phyloP scores from a whole-genome alignment of 2,113 vertebrate genomes.

The Formicarius rufipectus region DNA sequence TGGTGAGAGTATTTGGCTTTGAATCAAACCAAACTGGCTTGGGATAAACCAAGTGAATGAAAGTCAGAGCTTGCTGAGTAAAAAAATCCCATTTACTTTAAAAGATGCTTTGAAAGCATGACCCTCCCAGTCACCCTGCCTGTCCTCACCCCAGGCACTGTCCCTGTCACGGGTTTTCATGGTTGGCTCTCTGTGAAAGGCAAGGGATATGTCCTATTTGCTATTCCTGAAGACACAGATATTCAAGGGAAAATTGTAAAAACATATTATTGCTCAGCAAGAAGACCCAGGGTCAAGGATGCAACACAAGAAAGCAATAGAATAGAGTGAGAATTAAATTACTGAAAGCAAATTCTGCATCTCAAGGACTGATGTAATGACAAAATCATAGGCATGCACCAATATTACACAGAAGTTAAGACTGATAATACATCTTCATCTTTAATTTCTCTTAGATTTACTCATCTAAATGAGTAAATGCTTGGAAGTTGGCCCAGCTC shows the following conservation, averaged over 20 bases:
- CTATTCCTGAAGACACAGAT: neutral
- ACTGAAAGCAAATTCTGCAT: conserved; percentile 1
- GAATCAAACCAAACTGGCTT: neutral
- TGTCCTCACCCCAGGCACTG: neutral
- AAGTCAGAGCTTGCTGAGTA: neutral
- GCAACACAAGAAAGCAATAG: neutral
- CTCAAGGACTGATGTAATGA: conserved; percentile 15
- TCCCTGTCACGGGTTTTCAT: neutral
- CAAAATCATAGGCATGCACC: conserved; percentile 3
- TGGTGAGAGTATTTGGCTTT: neutral
- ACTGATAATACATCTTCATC: neutral
- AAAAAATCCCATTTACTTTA: neutral
- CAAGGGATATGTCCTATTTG: neutral
- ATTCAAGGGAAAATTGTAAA: neutral
- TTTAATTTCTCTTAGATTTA: conserved; percentile 37
- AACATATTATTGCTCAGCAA: neutral
- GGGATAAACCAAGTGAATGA: neutral
- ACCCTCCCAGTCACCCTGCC: neutral
- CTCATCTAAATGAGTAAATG: neutral
- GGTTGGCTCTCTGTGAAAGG: neutral
- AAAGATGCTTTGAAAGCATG: neutral
- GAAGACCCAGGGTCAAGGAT: neutral
- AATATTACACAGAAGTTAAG: neutral
- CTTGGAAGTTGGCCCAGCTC: conserved; percentile 43
- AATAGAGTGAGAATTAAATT: conserved; percentile 4